Evolutionary conservation across 1,140 invertebrate species (phyloP).

Genomic region (Macrobrachium nipponense): DNA sequence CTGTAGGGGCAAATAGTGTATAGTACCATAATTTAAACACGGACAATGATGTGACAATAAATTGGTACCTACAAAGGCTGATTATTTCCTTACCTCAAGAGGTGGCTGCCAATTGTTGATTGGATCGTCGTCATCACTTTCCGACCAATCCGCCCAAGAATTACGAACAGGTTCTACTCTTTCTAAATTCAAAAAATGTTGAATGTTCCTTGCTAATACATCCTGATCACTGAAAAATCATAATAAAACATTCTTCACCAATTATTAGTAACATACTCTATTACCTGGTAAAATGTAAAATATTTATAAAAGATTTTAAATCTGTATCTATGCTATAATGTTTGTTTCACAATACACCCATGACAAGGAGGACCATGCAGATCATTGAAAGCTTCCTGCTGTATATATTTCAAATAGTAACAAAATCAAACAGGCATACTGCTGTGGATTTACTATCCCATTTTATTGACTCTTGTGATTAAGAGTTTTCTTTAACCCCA

Average conservation of each 20-base stretch:
- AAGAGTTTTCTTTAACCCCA: no score
- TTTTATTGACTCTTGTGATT: no score
- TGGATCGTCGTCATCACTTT: slow-evolving; percentile 2
- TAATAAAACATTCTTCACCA: background rate
- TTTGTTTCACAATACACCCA: no score
- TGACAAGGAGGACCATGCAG: no score
- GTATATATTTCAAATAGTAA: no score
- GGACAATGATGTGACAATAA: background rate
- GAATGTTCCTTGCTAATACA: background rate
- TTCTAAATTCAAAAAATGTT: background rate
- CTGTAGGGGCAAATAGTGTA: no score
- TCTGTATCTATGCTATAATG: no score
- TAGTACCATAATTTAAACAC: no score
- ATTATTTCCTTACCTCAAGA: background rate
- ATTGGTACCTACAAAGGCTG: background rate
- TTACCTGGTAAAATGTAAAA: background rate
- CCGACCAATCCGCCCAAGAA: background rate
- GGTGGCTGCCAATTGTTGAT: background rate
- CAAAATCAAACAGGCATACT: no score
- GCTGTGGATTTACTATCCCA: no score
- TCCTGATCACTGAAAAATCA: background rate
- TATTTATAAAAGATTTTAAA: background rate
- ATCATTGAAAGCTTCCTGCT: no score
- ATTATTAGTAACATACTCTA: background rate
- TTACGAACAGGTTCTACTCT: background rate